Conservation (phyloP, 2,113 vertebrate genomes). For the Camarhynchus parvulus region DNA sequence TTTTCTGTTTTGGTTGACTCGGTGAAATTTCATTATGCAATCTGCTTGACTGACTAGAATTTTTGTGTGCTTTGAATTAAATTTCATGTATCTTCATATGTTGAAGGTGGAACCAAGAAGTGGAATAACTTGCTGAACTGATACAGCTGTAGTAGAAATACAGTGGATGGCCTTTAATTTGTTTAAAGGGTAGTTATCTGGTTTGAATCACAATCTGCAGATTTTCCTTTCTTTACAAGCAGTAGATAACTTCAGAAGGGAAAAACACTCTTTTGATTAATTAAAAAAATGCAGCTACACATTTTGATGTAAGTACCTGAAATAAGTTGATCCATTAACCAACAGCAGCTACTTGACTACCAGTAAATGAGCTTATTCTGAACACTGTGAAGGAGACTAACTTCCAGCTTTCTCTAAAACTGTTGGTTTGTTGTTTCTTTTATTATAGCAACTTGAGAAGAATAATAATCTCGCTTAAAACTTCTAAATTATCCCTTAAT, state of each 20-base stretch:
- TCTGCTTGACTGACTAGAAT: background rate
- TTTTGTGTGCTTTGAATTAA: background rate
- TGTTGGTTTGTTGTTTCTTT: background rate
- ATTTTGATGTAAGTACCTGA: background rate
- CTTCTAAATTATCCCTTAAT: background rate
- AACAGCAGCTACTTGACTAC: background rate
- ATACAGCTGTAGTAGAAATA: background rate
- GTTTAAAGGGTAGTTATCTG: background rate
- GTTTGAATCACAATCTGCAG: background rate
- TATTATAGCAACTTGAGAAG: background rate
- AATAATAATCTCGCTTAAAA: background rate
- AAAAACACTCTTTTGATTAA: background rate
- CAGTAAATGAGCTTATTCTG: background rate
- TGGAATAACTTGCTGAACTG: background rate
- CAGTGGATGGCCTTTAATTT: background rate
- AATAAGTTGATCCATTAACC: background rate
- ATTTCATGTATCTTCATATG: background rate
- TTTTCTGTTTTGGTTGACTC: background rate
- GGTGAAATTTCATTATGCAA: constrained; percentile 16
- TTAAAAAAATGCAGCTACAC: background rate
- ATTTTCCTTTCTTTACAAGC: background rate
- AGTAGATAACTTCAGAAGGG: background rate
- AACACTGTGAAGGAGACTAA: background rate
- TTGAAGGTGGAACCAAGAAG: background rate
- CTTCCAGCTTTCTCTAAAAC: background rate